Evolutionary conservation across 2,797 vertebrate genomes (phyloP).

Genomic region (Xiphorhynchus erythropygius): DNA sequence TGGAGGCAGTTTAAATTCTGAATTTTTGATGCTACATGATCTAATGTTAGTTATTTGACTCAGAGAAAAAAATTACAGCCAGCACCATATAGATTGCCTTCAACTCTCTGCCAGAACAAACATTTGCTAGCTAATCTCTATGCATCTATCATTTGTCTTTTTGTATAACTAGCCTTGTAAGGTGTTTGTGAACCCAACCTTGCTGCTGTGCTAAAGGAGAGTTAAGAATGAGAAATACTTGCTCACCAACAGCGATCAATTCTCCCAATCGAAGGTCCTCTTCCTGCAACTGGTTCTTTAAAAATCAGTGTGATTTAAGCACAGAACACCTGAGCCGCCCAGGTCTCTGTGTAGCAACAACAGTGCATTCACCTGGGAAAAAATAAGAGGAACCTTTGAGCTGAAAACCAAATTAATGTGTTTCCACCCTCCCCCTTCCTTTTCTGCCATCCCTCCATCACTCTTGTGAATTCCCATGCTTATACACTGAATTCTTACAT

Average conservation of each 20-base stretch:
- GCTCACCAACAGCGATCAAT: slow-evolving; percentile 61
- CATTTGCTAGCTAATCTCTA: background rate
- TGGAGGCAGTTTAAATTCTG: background rate
- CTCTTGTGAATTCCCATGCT: slow-evolving; percentile 59
- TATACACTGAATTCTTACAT: background rate
- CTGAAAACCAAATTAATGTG: background rate
- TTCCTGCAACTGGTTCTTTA: slow-evolving; percentile 7
- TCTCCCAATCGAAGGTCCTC: slow-evolving; percentile 29
- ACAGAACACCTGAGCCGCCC: slow-evolving; percentile 27
- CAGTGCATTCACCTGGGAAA: slow-evolving; percentile 29
- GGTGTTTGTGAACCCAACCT: background rate
- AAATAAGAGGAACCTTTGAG: slow-evolving; percentile 9
- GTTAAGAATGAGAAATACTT: slow-evolving; percentile 44
- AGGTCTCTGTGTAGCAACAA: slow-evolving; percentile 19
- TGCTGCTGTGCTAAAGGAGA: background rate
- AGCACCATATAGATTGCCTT: background rate
- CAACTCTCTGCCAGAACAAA: background rate
- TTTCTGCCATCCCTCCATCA: background rate
- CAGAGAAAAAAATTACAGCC: background rate
- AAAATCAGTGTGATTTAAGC: slow-evolving; percentile 59
- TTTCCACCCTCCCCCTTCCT: slow-evolving; percentile 27
- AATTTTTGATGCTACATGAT: background rate
- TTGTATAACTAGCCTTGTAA: background rate
- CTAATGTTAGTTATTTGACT: background rate
- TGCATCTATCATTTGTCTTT: background rate